Conservation (phyloP, 2,113 vertebrate species). For the Sitta europaea region DNA sequence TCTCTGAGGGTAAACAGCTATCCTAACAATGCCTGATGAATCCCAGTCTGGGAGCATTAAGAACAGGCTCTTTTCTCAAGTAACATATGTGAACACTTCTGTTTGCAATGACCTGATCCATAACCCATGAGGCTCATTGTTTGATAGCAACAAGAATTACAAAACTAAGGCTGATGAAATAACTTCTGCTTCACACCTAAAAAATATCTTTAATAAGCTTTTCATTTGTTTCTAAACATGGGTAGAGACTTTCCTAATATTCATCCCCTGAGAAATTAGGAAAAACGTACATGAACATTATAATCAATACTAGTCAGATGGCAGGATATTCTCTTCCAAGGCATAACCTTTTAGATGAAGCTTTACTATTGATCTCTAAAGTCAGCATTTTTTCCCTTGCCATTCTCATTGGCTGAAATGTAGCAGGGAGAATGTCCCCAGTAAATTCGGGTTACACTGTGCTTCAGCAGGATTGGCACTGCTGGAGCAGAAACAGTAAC, state of each 20-base stretch:
- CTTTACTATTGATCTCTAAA: neutral
- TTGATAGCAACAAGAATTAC: neutral
- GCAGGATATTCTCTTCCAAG: neutral
- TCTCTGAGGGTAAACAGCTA: neutral
- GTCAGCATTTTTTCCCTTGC: neutral
- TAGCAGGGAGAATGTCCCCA: neutral
- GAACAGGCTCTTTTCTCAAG: neutral
- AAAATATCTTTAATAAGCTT: neutral
- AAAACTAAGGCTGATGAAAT: neutral
- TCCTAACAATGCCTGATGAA: neutral
- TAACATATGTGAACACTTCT: neutral
- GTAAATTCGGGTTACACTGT: neutral
- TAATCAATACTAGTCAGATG: neutral
- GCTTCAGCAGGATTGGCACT: neutral
- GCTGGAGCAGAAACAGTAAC: neutral
- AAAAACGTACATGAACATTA: neutral
- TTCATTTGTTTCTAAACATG: neutral
- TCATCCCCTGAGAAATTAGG: neutral
- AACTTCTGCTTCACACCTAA: neutral
- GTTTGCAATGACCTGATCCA: neutral
- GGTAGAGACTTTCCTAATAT: neutral
- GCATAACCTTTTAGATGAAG: neutral
- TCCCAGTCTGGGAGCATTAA: neutral
- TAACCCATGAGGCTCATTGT: neutral
- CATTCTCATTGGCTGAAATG: neutral